These are phyloP conservation scores for Prosapia bicincta DNA, from an alignment of 2,888 invertebrate genomes.

Conservation along the genomic window DNA sequence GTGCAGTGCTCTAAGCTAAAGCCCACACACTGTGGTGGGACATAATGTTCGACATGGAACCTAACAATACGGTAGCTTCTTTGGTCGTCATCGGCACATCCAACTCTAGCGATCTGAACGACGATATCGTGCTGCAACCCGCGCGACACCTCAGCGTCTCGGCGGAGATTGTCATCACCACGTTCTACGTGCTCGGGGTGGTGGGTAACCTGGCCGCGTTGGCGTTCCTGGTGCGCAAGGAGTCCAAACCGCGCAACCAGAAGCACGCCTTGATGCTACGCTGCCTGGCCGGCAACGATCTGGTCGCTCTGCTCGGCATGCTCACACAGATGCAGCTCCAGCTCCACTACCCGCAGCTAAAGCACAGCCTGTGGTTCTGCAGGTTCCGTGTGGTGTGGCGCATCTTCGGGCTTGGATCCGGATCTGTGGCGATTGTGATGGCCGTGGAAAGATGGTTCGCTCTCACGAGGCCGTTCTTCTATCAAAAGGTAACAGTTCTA, in stretches of 20 bases:
- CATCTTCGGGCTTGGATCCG: conserved; percentile 81
- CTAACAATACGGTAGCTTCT: background rate
- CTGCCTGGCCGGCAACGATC: conserved; percentile 73
- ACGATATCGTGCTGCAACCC: background rate
- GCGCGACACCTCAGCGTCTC: conserved; percentile 26
- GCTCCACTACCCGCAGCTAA: conserved; percentile 45
- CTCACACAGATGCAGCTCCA: conserved; percentile 62
- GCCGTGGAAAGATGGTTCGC: conserved; percentile 84
- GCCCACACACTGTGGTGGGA: background rate
- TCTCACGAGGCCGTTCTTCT: conserved; percentile 79
- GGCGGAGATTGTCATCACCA: conserved; percentile 43
- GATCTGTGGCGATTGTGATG: conserved; percentile 86
- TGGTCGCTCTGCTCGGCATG: conserved; percentile 78
- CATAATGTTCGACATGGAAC: background rate
- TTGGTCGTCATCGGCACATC: background rate
- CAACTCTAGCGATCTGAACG: background rate
- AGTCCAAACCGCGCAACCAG: conserved; percentile 67
- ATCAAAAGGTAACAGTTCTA: conserved; percentile 69
- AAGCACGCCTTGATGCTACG: conserved; percentile 78
- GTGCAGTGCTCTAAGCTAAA: background rate
- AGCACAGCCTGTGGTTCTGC: conserved; percentile 53
- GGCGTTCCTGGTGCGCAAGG: conserved; percentile 64
- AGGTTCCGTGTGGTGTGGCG: conserved; percentile 68
- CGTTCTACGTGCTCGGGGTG: conserved; percentile 53
- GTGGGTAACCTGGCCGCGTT: conserved; percentile 75